Evolutionary conservation across 2,797 vertebrate species (phyloP), one percentile per base, ranked within the genome.

Genomic region (Geotrypetes seraphini): DNA sequence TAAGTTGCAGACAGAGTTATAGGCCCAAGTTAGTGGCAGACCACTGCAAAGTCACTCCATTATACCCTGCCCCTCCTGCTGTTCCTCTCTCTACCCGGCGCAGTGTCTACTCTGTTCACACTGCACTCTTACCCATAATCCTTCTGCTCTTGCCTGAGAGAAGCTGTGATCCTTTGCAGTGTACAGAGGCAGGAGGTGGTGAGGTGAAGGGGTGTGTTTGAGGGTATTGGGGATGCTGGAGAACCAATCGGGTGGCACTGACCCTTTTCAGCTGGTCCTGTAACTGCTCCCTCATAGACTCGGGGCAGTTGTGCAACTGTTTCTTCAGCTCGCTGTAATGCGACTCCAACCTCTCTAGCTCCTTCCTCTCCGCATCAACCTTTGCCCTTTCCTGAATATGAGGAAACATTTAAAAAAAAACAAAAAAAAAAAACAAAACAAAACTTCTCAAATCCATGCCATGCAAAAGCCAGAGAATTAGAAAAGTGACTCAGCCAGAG

Each of bases 251-350:
- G 48, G 38, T 58, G 45, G 69, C 65, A 97, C 93, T 91, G 88
- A 98, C 95, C 94, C 90, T 81, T 78, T 85, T 89, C 75, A 94
- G 84, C 82, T 92, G 90, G 57, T 95, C 90, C 80, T 84, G 90
- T 71, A 96, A 81, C 78, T 95, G 95, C 75, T 95, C 92, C 72
- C 79, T 81, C 79, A 95, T 71, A 35, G 94, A 92, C 81, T 97
- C 92, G 18, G 95, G 92, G 81, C 95, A 95, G 81, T 92, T 92
- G 84, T 88, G 87, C 57, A 97, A 89, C 84, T 93, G 93, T 75
- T 76, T 91, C 90, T 86, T 86, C 85, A 91, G 79, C 81, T 96
- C 90, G 74, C 81, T 79, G 81, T 85, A 88, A 70, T 84, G 79
- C 44, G 75, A 88, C 78, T 73, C 92, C 68, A 90, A 89, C 67